Base-by-base conservation (phyloP, 2,797 vertebrate genomes). In the Nasua narica region DNA sequence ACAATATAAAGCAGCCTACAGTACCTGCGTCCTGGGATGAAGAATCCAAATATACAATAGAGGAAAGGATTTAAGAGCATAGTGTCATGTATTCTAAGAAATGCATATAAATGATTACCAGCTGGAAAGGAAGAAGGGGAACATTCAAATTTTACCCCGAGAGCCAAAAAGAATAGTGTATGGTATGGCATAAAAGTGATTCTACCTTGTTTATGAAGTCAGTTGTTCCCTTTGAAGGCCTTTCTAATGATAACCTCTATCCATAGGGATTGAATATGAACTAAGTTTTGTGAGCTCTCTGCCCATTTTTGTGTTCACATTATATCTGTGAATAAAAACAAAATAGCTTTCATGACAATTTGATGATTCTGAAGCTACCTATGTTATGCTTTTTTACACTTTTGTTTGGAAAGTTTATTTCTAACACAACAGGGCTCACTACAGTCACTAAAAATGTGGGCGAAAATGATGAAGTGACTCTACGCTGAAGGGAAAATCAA, bases 41-140 rank as follows among this genome's bases (percentile, higher is more conserved):
- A 87, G 87, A 93, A 54, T 29, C 52, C 52, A 94, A 94, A 82
- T 50, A 56, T 9, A 67, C 12, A 23, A 54, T 27, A 88, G 77
- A 72, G 14, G 43, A 67, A 67, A 50, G 60, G 23, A 35, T 29
- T 84, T 91, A 52, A 83, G 87, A 91, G 54, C 18, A 52, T 21
- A 27, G 37, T 46, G 43, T 35, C 52, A 0, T 88, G 95, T 96
- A 58, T 76, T 88, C 76, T 67, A 35, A 72, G 23, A 92, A 96
- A 97, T 97, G 82, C 7, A 0, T 65, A 46, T 87, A 97, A 96
- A 98, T 85, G 96, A 69, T 83, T 89, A 82, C 62, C 97, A 98
- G 95, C 94, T 97, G 96, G 46, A 94, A 95, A 15, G 21, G 92
- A 72, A 95, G 94, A 85, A 95, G 77, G 35, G 37, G 94, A 96